Evolutionary conservation across 2,797 vertebrate species (phyloP).

Genomic region (Silurus aristotelis): DNA sequence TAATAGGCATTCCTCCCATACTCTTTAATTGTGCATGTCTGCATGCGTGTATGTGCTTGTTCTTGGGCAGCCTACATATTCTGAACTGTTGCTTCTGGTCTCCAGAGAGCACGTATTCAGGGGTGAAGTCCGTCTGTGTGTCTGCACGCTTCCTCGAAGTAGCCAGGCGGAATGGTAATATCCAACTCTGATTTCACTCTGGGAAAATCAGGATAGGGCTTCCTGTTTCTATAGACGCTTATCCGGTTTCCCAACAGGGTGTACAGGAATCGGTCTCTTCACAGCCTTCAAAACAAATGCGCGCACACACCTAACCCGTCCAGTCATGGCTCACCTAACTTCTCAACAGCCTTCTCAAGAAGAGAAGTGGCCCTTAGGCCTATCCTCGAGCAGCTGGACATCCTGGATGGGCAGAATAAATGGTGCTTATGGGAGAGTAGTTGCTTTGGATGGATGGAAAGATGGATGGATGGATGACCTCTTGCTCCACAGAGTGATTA

Average conservation of each 20-base stretch:
- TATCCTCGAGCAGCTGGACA: constrained; percentile 16
- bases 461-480: constrained; percentile 38
- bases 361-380: constrained; percentile 35
- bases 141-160: constrained; percentile 24
- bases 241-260: constrained; percentile 75
- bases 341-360: constrained; percentile 13
- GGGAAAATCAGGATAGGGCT: constrained; percentile 76
- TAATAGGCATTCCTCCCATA: constrained; percentile 45
- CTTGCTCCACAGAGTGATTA: constrained; percentile 45
- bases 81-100: not conserved
- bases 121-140: constrained; percentile 14
- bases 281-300: constrained; percentile 52
- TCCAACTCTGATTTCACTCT: constrained; percentile 62
- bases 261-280: constrained; percentile 62
- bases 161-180: constrained; percentile 50
- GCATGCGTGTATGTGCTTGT: constrained; percentile 24
- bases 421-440: constrained; percentile 23
- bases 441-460: constrained; percentile 22
- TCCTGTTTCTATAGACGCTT: constrained; percentile 72
- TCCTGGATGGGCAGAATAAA: constrained; percentile 20
- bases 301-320: constrained; percentile 25
- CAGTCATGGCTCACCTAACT: constrained; percentile 38
- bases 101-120: constrained; percentile 23
- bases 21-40: constrained; percentile 31
- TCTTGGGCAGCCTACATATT: constrained; percentile 6